phyloP scores from a whole-genome alignment of 2,888 invertebrate genomes.

The Sarcophaga subvicina region DNA sequence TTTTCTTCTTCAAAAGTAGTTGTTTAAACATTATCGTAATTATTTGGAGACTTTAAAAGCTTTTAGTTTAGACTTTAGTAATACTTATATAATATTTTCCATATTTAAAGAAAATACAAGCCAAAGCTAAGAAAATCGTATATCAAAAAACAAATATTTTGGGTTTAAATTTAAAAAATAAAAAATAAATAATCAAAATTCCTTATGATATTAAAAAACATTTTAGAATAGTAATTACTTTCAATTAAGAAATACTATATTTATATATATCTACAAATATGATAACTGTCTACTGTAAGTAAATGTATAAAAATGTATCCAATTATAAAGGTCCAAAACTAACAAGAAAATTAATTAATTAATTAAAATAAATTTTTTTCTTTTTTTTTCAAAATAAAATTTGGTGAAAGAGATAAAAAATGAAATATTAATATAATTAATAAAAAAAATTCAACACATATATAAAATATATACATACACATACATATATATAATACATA shows the following conservation, averaged over 20 bases:
- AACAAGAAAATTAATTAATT: conserved; percentile 23
- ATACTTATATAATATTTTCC: not conserved
- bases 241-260: not conserved
- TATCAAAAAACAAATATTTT: not conserved
- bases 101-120: not conserved
- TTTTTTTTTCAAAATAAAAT: not conserved
- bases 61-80: not conserved
- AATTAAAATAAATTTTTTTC: no score
- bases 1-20: no score
- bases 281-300: conserved; percentile 36
- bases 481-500: conserved; percentile 39
- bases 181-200: not conserved
- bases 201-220: not conserved
- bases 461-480: conserved; percentile 32
- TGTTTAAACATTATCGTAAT: not conserved
- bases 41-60: not conserved
- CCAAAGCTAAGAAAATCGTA: not conserved
- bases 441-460: conserved; percentile 10
- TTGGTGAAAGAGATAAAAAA: not conserved
- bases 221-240: not conserved
- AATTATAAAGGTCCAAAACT: conserved; percentile 65
- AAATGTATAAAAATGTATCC: conserved; percentile 58
- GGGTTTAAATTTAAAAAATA: not conserved
- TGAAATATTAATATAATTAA: conserved; percentile 32
- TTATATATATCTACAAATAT: not conserved